Evolutionary conservation across 2,113 vertebrate genomes (phyloP).

Genomic region (Tragelaphus scriptus): DNA sequence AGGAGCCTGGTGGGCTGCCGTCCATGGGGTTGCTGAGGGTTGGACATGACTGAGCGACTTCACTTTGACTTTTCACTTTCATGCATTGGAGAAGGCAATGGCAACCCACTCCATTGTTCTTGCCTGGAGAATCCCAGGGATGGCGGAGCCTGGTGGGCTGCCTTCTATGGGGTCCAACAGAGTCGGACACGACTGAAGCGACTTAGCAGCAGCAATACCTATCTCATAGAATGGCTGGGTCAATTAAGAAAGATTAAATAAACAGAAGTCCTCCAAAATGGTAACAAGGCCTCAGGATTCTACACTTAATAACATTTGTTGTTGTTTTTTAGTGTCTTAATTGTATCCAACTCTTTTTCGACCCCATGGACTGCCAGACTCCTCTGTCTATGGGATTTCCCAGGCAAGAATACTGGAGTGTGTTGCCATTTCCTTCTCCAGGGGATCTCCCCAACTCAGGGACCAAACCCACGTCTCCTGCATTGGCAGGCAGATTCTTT

Average conservation of each 20-base stretch:
- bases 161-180: accelerated
- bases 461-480: background rate
- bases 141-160: no score
- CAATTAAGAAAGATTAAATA: background rate
- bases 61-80: no score
- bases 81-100: no score
- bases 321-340: background rate
- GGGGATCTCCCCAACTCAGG: background rate
- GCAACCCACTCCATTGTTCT: no score
- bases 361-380: background rate
- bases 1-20: no score
- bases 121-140: no score
- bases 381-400: background rate
- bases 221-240: background rate
- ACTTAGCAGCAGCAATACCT: no score
- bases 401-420: background rate
- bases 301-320: background rate
- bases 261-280: background rate
- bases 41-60: accelerated
- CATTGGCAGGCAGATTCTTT: background rate
- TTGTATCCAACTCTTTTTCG: background rate
- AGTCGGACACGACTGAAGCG: accelerated
- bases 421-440: background rate
- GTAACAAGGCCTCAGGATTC: background rate
- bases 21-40: no score